Base-by-base conservation (phyloP, 2,113 vertebrate species). In the Vulpes ferrilata region DNA sequence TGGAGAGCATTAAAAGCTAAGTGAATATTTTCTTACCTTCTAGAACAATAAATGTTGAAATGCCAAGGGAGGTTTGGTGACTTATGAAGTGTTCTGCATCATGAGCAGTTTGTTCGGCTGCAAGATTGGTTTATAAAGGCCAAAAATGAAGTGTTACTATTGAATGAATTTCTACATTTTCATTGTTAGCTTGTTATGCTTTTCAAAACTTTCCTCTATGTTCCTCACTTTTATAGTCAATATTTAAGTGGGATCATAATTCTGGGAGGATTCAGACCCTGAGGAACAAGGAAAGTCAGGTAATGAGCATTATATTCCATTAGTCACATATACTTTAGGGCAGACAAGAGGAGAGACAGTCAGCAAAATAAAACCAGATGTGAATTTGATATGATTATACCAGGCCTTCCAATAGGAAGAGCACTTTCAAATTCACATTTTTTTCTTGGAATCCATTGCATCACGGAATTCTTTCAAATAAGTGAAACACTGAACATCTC, bases 281-380 rank as follows among this genome's bases (percentile, higher is more conserved):
- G 25, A 65, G 55, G 97, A 96, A 80, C 27, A 80, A 97, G 83
- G 38, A 96, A 90, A 95, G 73, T 82, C 87, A 80, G 71, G 79
- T 80, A 92, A 97, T 96, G 92, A 95, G 43, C 32, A 30, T 80
- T 71, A 30, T 65, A 71, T 95, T 88, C 81, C 67, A 13, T 10
- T 93, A 95, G 90, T 93, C 94, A 87, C 38, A 92, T 94, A 86
- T 53, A 85, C 71, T 89, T 93, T 53, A 96, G 85, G 19, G 83
- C 96, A 96, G 78, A 87, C 82, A 93, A 95, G 88, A 78, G 51
- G 65, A 92, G n/a, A 79, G 89, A 82, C 51, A 94, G 30, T 88
- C 91, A 96, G 86, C 88, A 97, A 96, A 98, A 96, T 86, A 87
- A 94, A 98, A 98, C 71, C 97, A 97, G 97, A 96, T 98, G 97